These are phyloP conservation scores for Fissipunctia ypsillon DNA, from an alignment of 2,888 invertebrate species.

Conservation along the genomic window DNA sequence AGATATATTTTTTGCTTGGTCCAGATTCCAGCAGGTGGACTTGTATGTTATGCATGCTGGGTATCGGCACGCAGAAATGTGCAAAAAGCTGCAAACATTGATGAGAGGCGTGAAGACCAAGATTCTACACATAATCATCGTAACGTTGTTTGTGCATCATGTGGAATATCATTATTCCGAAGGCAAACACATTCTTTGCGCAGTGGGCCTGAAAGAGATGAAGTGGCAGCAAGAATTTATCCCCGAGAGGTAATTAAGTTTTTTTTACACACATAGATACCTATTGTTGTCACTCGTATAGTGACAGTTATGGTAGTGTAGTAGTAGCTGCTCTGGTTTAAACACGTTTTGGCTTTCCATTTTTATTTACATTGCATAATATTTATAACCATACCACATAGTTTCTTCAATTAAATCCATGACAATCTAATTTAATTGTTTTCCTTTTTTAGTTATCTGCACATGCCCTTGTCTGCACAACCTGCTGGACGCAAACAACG, in stretches of 20 bases:
- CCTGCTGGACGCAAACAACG: not conserved
- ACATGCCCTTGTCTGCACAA: not conserved
- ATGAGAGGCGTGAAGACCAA: not conserved
- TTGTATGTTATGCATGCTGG: not conserved
- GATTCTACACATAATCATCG: not conserved
- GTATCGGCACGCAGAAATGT: not conserved
- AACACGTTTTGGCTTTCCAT: too few relatives aligned
- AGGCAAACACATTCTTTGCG: not conserved
- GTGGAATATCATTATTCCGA: not conserved
- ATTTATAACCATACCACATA: too few relatives aligned
- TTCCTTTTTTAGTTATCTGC: not conserved
- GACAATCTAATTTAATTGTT: too few relatives aligned
- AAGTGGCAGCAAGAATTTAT: not conserved
- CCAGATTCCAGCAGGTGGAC: not conserved
- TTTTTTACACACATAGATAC: not conserved
- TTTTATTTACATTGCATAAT: too few relatives aligned
- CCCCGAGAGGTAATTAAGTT: not conserved
- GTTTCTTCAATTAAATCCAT: too few relatives aligned
- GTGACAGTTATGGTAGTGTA: too few relatives aligned
- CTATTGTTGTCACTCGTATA: too few relatives aligned
- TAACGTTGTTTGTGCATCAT: not conserved
- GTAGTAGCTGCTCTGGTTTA: not conserved
- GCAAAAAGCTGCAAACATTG: not conserved
- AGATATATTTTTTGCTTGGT: not conserved
- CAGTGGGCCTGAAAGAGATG: not conserved